Percentiles rank a stretch among this genome's conserved stretches.
phyloP scores from a whole-genome alignment of 1,140 invertebrate genomes.

The Eueides isabella region DNA sequence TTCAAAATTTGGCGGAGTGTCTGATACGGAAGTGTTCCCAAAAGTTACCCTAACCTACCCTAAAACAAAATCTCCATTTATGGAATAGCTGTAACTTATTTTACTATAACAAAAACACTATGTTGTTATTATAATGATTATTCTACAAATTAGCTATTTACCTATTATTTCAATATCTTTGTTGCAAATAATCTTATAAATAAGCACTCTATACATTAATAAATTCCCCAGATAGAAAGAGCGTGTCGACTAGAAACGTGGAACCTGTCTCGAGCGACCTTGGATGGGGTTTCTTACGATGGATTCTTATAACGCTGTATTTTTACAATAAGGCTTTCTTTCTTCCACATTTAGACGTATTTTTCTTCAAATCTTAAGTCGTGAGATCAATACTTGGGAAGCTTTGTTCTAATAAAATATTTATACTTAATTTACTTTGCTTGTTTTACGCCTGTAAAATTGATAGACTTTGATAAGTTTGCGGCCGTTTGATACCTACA shows the following conservation, averaged over 20 bases:
- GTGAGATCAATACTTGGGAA: not conserved
- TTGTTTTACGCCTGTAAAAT: not conserved
- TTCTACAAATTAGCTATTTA: not conserved
- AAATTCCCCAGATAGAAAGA: slow-evolving; percentile 1
- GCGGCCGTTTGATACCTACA: not conserved
- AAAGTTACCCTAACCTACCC: no score
- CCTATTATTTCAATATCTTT: not conserved
- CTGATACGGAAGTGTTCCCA: no score
- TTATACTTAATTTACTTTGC: not conserved
- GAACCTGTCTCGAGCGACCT: slow-evolving; percentile 22
- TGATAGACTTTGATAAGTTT: not conserved
- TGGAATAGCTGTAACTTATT: not conserved
- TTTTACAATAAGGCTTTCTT: slow-evolving; percentile 5
- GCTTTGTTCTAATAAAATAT: slow-evolving; percentile 6
- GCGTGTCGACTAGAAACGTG: slow-evolving; percentile 14
- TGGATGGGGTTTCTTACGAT: slow-evolving; percentile 15
- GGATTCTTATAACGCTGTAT: slow-evolving; percentile 10
- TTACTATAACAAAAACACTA: not conserved
- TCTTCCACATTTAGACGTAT: not conserved
- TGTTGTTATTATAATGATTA: not conserved
- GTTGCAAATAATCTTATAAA: not conserved
- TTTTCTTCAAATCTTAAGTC: not conserved
- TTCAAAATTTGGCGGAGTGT: no score
- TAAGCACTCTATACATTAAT: not conserved
- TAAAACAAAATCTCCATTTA: no score